Base-by-base conservation (phyloP, 2,113 vertebrate genomes). In the Grus americana region DNA sequence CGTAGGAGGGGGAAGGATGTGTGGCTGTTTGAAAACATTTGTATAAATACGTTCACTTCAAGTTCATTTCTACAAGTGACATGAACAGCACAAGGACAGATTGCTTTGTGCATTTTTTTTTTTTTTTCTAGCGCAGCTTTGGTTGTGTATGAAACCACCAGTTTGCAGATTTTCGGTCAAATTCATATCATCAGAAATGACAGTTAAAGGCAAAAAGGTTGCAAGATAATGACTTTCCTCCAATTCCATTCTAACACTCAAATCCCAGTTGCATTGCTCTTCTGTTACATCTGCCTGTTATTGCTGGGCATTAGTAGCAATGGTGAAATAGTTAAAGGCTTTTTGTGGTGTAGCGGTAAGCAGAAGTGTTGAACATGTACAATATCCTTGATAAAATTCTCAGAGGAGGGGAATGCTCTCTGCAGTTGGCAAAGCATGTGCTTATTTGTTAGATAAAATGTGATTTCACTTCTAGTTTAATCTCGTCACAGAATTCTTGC, bases 391-490 rank as follows among this genome's bases (percentile, higher is more conserved):
- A 88, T 67, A 94, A 95, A 75, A 95, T 89, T 95, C 80, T 94
- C 66, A 82, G 62, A 92, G 59, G 71, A 94, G 15, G 2, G 23
- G 16, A 91, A 54, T 27, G 11, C 23, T 86, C 58, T 75, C 84
- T 94, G 62, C 59, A 95, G 34, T 54, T 88, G 63, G 61, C 11
- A 84, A 89, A 92, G 10, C 9, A 58, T 52, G 16, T 36, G 24
- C n/a, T 92, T 94, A 65, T 92, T 92, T 90, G 36, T 89, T 82
- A 91, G 71, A 55, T 71, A 75, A 88, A 74, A 65, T 61, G 67
- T 66, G 86, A 88, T 84, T 95, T 86, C 46, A 86, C n/a, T 95
- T 91, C 65, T 92, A 22, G 23, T 85, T 92, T 81, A 81, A 84
- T 73, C 24, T 87, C 1, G 1, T 75, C 58, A 80, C 14, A 65